These are phyloP conservation scores for Cygnus olor DNA, from an alignment of 2,797 vertebrate species.

Conservation along the genomic window DNA sequence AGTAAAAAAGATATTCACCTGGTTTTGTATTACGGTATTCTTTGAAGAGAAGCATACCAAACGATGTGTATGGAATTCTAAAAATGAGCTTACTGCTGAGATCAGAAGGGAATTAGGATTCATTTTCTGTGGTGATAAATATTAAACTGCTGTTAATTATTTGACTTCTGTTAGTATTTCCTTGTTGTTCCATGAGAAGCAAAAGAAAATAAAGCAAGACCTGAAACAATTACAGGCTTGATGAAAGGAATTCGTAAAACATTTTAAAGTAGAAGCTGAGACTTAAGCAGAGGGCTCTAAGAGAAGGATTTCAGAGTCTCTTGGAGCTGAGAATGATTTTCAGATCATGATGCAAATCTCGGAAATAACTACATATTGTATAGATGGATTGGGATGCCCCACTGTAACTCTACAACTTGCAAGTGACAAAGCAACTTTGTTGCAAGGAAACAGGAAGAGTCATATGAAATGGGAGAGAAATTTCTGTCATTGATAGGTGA, in stretches of 20 bases:
- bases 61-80: neutral
- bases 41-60: neutral
- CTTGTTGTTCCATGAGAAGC: neutral
- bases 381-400: neutral
- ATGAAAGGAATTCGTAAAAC: neutral
- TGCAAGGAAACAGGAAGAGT: neutral
- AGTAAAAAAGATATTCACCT: neutral
- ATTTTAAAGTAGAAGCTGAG: neutral
- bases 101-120: neutral
- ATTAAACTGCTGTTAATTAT: neutral
- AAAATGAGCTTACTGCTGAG: neutral
- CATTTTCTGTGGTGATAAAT: neutral
- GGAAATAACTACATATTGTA: neutral
- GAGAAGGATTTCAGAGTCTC: neutral
- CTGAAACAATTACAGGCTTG: neutral
- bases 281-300: neutral
- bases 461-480: fast-evolving
- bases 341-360: neutral
- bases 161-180: neutral
- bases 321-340: neutral
- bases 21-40: neutral
- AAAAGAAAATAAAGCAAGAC: neutral
- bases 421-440: neutral
- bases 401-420: neutral
- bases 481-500: neutral